Percentiles rank a stretch among this genome's conserved stretches.
These are phyloP conservation scores for Orchesella cincta DNA, from an alignment of 1,140 invertebrate species.

Conservation along the genomic window DNA sequence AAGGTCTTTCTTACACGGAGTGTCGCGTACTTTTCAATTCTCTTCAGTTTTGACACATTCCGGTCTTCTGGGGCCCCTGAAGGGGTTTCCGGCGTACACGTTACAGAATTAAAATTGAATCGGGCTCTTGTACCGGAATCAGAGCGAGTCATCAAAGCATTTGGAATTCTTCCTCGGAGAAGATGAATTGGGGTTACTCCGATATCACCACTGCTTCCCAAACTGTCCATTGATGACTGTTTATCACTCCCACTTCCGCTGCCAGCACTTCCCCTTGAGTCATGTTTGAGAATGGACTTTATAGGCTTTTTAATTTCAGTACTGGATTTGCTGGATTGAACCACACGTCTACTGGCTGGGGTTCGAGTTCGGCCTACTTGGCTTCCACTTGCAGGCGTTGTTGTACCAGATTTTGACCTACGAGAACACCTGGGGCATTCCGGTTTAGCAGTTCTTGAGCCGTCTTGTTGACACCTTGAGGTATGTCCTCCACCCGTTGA, in stretches of 20 bases:
- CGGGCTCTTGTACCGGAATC: slow-evolving; percentile 40
- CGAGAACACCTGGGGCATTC: slow-evolving; percentile 26
- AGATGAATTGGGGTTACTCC: background rate
- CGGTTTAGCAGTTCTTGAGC: background rate
- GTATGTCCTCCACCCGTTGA: background rate
- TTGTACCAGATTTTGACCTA: slow-evolving; percentile 42
- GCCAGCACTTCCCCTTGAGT: slow-evolving; percentile 34
- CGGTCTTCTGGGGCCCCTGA: slow-evolving; percentile 35
- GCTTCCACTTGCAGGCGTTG: slow-evolving; percentile 35
- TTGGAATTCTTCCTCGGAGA: background rate
- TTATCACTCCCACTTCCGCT: slow-evolving; percentile 48
- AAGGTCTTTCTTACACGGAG: slow-evolving; percentile 36
- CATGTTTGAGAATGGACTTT: slow-evolving; percentile 47
- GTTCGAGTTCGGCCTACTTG: slow-evolving; percentile 30
- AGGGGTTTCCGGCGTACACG: background rate
- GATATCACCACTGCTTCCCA: slow-evolving; percentile 37
- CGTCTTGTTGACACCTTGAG: background rate
- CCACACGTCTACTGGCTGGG: slow-evolving; percentile 30
- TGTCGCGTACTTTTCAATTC: slow-evolving; percentile 49
- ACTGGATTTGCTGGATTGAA: slow-evolving; percentile 40
- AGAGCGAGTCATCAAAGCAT: slow-evolving; percentile 40
- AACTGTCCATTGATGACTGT: slow-evolving; percentile 47
- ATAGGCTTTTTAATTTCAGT: slow-evolving; percentile 45
- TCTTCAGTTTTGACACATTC: slow-evolving; percentile 36
- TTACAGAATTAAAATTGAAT: slow-evolving; percentile 25